Percentiles rank a stretch among this genome's conserved stretches.
Conservation (phyloP, 2,113 vertebrate species). For the Zapornia atra region DNA sequence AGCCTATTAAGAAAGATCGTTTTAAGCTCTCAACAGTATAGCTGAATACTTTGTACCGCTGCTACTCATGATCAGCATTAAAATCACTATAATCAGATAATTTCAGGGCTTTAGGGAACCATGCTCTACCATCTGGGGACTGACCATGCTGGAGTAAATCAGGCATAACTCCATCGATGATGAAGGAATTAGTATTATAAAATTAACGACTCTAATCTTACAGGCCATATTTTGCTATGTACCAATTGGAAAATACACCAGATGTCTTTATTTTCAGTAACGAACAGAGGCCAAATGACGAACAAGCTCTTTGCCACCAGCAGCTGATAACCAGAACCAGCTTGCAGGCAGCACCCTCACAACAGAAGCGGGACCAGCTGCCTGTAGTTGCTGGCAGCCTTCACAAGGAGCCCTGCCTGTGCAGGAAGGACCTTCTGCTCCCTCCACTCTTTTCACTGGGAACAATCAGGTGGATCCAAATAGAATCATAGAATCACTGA, state of each 20-base stretch:
- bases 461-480: neutral
- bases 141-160: neutral
- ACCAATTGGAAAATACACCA: neutral
- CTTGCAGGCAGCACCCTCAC: neutral
- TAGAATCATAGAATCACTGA: too few relatives aligned
- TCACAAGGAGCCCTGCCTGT: neutral
- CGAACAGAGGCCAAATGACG: neutral
- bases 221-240: neutral
- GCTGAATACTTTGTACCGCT: conserved; percentile 33
- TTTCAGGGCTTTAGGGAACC: conserved; percentile 31
- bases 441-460: neutral
- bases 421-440: neutral
- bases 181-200: neutral
- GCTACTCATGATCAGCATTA: conserved; percentile 58
- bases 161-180: neutral
- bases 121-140: conserved; percentile 44
- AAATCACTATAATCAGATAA: conserved; percentile 24
- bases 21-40: conserved; percentile 28
- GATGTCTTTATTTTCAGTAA: neutral
- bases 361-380: accelerated
- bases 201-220: neutral
- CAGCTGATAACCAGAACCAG: neutral
- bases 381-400: too few relatives aligned
- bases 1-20: conserved; percentile 42
- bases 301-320: neutral